Base-by-base conservation (phyloP, 2,113 vertebrate species). In the Plotosus lineatus region DNA sequence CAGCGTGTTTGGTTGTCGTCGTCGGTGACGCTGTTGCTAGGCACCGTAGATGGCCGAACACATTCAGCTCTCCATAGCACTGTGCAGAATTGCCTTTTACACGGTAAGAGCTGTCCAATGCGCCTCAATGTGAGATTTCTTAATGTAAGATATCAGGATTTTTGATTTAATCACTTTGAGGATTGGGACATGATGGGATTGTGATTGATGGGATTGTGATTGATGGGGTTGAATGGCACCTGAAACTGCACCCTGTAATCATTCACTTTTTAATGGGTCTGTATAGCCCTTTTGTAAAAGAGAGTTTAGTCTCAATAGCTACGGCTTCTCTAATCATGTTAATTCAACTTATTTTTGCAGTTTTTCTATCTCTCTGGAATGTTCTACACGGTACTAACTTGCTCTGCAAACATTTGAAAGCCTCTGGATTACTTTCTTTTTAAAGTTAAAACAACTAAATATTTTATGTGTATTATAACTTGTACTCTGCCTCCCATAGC, bases 31-130 rank as follows among this genome's bases (percentile, higher is more conserved):
- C 91, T 91, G 91, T 92, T 90, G 90, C 89, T 78, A 88, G 88
- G 88, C 87, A 89, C 90, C 55, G 26, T 77, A 77, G 91, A 95
- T 96, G 95, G 96, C 95, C 92, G 95, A 96, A 89, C 94, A 93
- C 93, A 92, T 96, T 93, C 95, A 94, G 94, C 91, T 97, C 90
- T 94, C 94, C 88, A 91, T 93, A 89, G 95, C 95, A 73, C 89
- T 98, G 93, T 97, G 96, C 93, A 95, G 95, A 94, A 95, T 95
- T 93, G 95, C 94, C 90, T 90, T 95, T 92, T 95, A 95, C 90
- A 95, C 89, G 94, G 96, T 96, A 95, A 96, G 75, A 50, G 69
- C 31, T 55, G 66, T 63, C 36, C 21, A 78, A 26, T 75, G 58
- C n/a, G 9, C 71, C 44, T 40, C 12, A 60, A 56, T 51, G 38